Conservation (phyloP, 1,140 invertebrate species). For the Caenorhabditis brenneri region DNA sequence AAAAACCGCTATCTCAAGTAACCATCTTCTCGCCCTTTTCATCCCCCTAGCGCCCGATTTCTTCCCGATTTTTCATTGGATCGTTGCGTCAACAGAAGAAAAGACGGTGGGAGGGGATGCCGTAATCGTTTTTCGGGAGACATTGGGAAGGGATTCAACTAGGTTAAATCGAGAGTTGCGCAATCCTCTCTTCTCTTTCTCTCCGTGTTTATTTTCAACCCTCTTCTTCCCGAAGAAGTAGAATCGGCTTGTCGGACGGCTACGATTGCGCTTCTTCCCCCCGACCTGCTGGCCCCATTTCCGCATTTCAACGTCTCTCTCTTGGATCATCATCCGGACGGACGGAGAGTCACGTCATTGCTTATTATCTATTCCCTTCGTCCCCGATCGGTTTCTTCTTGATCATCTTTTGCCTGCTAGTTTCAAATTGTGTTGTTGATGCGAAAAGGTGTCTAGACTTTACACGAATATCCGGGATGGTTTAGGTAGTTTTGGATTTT, state of each 20-base stretch:
- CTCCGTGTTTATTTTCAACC: conserved; percentile 4
- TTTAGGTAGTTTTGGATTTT: too few species aligned
- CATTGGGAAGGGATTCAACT: neutral
- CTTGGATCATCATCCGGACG: neutral
- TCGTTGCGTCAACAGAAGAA: too few species aligned
- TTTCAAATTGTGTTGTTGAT: too few species aligned
- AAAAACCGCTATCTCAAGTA: too few species aligned
- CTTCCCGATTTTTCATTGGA: too few species aligned
- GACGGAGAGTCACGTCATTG: neutral
- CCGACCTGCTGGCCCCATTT: conserved; percentile 25
- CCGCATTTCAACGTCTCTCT: neutral
- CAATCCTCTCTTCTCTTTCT: neutral
- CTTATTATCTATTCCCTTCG: neutral
- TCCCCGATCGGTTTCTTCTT: too few species aligned
- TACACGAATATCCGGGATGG: too few species aligned
- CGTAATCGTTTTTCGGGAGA: conserved; percentile 19
- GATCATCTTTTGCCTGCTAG: too few species aligned
- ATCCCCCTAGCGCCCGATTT: too few species aligned
- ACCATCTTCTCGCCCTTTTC: too few species aligned
- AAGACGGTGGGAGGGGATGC: neutral
- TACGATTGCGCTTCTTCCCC: neutral
- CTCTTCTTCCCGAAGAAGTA: neutral
- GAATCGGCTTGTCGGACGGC: neutral
- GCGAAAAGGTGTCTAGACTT: too few species aligned
- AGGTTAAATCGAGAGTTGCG: conserved; percentile 33